Evolutionary conservation across 2,888 invertebrate genomes (phyloP).

Genomic region (Liodrosophila aerea): DNA sequence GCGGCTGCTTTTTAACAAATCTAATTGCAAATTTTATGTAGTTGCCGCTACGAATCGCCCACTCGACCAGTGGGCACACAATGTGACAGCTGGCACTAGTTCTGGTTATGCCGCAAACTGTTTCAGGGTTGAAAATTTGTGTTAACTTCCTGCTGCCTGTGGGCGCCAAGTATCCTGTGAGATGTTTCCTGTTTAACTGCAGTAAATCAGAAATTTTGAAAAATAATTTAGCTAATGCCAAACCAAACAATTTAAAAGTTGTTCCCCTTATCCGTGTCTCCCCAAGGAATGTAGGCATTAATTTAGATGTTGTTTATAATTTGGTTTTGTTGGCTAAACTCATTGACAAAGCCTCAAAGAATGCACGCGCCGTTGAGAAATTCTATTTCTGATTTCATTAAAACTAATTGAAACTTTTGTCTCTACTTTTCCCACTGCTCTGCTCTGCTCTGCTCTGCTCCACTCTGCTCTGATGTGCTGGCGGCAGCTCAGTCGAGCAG

Average conservation of each 20-base stretch:
- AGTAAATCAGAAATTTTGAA: too few species aligned
- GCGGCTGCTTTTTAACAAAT: constrained; percentile 64
- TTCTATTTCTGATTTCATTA: constrained; percentile 70
- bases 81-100: constrained; percentile 34
- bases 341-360: constrained; percentile 60
- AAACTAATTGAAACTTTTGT: constrained; percentile 69
- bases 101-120: not conserved
- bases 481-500: constrained; percentile 27
- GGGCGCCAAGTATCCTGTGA: too few species aligned
- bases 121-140: too few species aligned
- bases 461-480: constrained; percentile 1
- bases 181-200: constrained; percentile 44
- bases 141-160: constrained; percentile 20
- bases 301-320: constrained; percentile 65
- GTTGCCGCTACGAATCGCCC: too few species aligned
- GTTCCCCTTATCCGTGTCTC: constrained; percentile 18
- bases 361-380: constrained; percentile 35
- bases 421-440: constrained; percentile 2
- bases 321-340: constrained; percentile 58
- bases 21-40: constrained; percentile 76
- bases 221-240: too few species aligned
- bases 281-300: constrained; percentile 36
- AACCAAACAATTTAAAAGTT: not conserved
- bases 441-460: not conserved
- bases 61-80: constrained; percentile 38